Conservation (phyloP, 2,888 invertebrate genomes). For the Cosmopolites sordidus region DNA sequence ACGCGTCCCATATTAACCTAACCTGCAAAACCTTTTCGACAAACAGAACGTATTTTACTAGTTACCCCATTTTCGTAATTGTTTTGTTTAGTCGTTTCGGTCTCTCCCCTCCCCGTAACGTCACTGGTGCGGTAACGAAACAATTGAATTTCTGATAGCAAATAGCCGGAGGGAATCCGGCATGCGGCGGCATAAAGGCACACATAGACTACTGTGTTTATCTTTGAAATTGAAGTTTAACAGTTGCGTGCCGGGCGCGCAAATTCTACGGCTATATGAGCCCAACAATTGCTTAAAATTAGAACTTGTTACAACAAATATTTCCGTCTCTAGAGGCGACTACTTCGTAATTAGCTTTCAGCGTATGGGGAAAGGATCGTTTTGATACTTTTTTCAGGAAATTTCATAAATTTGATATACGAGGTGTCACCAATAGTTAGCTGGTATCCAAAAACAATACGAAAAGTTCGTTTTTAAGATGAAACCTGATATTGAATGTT, state of each 20-base stretch:
- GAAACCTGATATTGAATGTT: too few species aligned
- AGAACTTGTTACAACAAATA: not conserved
- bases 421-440: too few species aligned
- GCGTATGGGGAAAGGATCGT: too few species aligned
- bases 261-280: not conserved
- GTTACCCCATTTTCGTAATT: conserved; percentile 4
- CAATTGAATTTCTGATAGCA: conserved; percentile 23
- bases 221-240: conserved; percentile 36
- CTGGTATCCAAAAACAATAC: too few species aligned
- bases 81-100: conserved; percentile 9
- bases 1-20: too few species aligned
- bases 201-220: conserved; percentile 30
- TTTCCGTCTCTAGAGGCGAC: not conserved
- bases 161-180: conserved; percentile 20
- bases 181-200: conserved; percentile 15
- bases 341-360: not conserved
- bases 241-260: conserved; percentile 6
- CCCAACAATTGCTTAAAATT: conserved; percentile 1
- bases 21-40: not conserved
- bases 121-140: conserved; percentile 22
- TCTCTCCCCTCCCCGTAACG: conserved; percentile 3
- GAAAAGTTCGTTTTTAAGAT: too few species aligned
- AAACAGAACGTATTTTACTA: not conserved
- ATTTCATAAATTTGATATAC: too few species aligned
- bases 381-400: too few species aligned